A percentile compares a stretch with the other conserved stretches of the same genome.
phyloP scores from a whole-genome alignment of 2,797 vertebrate genomes.

The Mastacembelus armatus region DNA sequence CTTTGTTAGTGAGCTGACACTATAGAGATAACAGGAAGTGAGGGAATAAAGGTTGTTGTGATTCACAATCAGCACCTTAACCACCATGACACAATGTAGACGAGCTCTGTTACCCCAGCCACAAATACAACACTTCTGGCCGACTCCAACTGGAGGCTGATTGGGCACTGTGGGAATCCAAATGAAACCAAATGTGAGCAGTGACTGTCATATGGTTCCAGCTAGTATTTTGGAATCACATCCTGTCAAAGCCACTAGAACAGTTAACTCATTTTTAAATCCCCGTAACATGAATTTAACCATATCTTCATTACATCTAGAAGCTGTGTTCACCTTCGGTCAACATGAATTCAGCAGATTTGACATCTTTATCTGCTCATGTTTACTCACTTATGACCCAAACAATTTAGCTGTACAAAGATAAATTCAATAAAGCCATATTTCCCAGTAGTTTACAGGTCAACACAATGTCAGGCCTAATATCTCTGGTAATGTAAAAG shows the following conservation, averaged over 20 bases:
- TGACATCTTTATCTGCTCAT: conserved; percentile 1
- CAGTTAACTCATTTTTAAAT: background rate
- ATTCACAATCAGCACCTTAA: background rate
- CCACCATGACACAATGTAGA: background rate
- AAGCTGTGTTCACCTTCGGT: conserved; percentile 1
- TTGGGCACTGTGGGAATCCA: too few relatives aligned
- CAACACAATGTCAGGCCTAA: conserved; percentile 3
- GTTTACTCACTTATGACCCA: conserved; percentile 13
- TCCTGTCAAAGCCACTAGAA: too few relatives aligned
- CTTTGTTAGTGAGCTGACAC: background rate
- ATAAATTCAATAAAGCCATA: conserved; percentile 4
- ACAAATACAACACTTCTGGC: background rate
- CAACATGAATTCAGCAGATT: background rate
- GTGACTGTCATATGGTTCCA: background rate
- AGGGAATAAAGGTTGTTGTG: background rate
- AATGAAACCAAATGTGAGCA: too few relatives aligned
- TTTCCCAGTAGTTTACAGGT: conserved; percentile 25
- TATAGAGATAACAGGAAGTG: background rate
- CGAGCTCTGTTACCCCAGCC: background rate
- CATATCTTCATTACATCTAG: background rate
- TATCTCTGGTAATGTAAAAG: conserved; percentile 10
- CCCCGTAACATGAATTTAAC: background rate
- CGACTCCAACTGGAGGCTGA: too few relatives aligned
- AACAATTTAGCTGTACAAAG: conserved; percentile 1
- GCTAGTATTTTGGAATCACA: background rate